Conservation (phyloP, 2,113 vertebrate genomes). For the Pantherophis guttatus region DNA sequence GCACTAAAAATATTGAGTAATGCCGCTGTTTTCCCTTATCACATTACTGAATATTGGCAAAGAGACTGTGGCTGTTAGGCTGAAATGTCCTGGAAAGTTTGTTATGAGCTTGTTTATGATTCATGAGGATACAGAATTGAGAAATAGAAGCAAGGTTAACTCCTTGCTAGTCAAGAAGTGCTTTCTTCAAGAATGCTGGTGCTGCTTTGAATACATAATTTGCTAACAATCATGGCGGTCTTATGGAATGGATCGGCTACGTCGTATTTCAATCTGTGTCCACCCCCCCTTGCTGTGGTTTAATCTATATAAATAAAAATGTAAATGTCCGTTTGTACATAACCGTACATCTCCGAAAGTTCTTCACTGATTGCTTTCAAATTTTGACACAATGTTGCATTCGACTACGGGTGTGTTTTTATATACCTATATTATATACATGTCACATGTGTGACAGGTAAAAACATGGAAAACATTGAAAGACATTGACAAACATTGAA, state of each 20-base stretch:
- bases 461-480: no score
- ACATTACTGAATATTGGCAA: background rate
- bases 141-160: background rate
- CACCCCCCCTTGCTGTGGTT: background rate
- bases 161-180: slow-evolving; percentile 1
- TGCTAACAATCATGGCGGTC: background rate
- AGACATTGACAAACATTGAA: no score
- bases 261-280: background rate
- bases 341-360: no score
- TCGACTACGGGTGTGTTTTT: no score
- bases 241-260: background rate
- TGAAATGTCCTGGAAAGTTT: background rate
- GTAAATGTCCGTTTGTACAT: no score
- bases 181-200: background rate
- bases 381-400: no score
- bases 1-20: background rate
- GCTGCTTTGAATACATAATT: background rate
- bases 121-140: background rate
- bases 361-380: no score
- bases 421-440: no score
- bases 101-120: background rate
- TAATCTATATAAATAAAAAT: background rate
- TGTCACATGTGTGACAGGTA: no score
- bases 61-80: background rate
- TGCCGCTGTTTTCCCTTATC: background rate